Evolutionary conservation across 2,113 vertebrate species (phyloP), one percentile per base, ranked within the genome.

Genomic region (Planiliza haematocheilus): DNA sequence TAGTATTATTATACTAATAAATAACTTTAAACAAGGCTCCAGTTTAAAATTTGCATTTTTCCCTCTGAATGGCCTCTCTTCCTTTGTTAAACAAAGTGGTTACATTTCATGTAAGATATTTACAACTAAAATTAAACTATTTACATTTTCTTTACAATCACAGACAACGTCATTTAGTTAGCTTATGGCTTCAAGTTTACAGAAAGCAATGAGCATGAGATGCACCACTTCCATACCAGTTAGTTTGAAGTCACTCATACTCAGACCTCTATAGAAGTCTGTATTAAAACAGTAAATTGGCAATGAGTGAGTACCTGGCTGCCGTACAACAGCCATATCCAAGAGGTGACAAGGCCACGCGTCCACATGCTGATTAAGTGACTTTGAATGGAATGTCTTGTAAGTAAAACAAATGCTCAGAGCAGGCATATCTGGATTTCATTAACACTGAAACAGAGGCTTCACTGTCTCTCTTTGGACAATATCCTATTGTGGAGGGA

Each of bases 311-410:
- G 10, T 45, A 79, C 60, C 37, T 60, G 57, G 24, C 9, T 38
- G 49, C 73, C 24, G 41, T 17, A 6, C 57, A 56, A 55, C 56
- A 69, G 62, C 42, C 34, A 38, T 17, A 39, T 34, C 46, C 24
- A 17, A 41, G 16, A 50, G 4, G 17, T 56, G 79, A 68, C 17
- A 17, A 1, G 38, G 50, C 85, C 59, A 76, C 74, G 66, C 37
- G 14, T 79, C 75, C 64, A 60, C 73, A 78, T 90, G 85, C 86
- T 86, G 82, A 70, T 81, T 72, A 36, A 73, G 68, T 83, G 70
- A 78, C 63, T 67, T 72, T 82, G 11, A 65, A 61, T 68, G 59
- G 70, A 80, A 77, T 82, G 58, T 51, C 49, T 70, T 68, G 0
- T 42, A 43, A 62, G 55, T 74, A 66, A 75, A 82, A 70, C 30